Base-by-base conservation (phyloP, 2,797 vertebrate species). In the Heteromormyrus szaboi region DNA sequence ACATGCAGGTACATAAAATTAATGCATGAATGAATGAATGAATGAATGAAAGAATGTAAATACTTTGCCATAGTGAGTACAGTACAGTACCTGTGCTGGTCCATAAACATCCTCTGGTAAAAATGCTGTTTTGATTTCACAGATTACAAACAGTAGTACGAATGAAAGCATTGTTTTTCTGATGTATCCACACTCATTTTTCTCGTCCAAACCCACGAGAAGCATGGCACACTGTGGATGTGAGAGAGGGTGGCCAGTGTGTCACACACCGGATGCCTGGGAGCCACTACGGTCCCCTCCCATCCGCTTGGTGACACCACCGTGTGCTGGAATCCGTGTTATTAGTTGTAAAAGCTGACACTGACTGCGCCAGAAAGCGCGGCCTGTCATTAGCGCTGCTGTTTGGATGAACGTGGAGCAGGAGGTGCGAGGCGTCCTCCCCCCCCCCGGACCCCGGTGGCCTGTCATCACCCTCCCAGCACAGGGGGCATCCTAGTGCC, bases 261-360 rank as follows among this genome's bases (percentile, higher is more conserved):
- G 4, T 68, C 86, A 37, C 7, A 4, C 19, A 76, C 41, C 89
- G 53, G 56, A 51, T 65, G 33, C 56, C 89, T 41, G 89, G 88
- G 85, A 4, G 6, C 9, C 44, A 37, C 88, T 89, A 87, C 85
- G 0, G 4, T 85, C 89, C 88, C 89, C 46, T 90, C 89, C 86
- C 90, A 68, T 91, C 90, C n/a, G 12, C 25, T 51, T 50, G 88
- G 41, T 72, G 81, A 2, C 85, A 29, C 88, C 41, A 9, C 62
- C 59, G 62, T 54, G 46, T 6, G 12, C 7, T 3, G 25, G 48
- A 37, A 41, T 59, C 11, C 41, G 48, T 65, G 87, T 87, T 59
- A 87, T 89, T 3, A 50, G 48, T 8, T 19, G 53, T 48, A 33
- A 89, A 50, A 85, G 44, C 53, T 17, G 54, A 48, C 76, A 65